Evolutionary conservation across 1,140 invertebrate species (phyloP).

Genomic region (Dreissena rostriformis): DNA sequence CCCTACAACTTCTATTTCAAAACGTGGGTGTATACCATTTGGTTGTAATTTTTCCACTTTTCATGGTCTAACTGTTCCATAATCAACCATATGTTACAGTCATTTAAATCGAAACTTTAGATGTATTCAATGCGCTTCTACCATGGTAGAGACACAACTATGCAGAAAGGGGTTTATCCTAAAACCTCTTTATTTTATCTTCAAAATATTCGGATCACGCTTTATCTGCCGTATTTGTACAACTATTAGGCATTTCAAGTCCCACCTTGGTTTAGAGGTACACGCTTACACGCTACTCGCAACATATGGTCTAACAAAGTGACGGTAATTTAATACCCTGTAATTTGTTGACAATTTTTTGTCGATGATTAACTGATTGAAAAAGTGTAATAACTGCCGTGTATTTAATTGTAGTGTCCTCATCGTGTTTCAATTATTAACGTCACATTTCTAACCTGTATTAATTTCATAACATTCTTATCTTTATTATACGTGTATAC

Average conservation of each 20-base stretch:
- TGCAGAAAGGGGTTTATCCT: slow-evolving; percentile 48
- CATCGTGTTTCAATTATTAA: no score
- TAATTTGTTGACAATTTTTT: slow-evolving; percentile 51
- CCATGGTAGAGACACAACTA: slow-evolving; percentile 46
- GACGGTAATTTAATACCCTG: slow-evolving; percentile 34
- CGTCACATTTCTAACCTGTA: no score
- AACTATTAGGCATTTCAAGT: slow-evolving; percentile 49
- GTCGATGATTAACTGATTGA: slow-evolving; percentile 13
- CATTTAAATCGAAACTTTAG: no score
- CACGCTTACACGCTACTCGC: slow-evolving; percentile 5
- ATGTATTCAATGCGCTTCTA: background rate
- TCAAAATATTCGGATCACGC: slow-evolving; percentile 1
- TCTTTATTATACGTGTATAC: no score
- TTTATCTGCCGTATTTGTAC: slow-evolving; percentile 48
- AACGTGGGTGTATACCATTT: no score
- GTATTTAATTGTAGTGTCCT: no score
- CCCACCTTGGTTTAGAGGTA: slow-evolving; percentile 22
- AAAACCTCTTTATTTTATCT: slow-evolving; percentile 33
- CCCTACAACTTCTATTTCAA: no score
- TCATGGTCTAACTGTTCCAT: no score
- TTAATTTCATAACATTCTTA: no score
- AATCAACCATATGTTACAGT: no score
- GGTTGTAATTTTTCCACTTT: no score
- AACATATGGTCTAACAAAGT: slow-evolving; percentile 13
- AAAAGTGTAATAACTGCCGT: background rate